Evolutionary conservation across 2,888 invertebrate species (phyloP), one percentile per base, ranked within the genome.

Genomic region (Digitonthophagus gazella): DNA sequence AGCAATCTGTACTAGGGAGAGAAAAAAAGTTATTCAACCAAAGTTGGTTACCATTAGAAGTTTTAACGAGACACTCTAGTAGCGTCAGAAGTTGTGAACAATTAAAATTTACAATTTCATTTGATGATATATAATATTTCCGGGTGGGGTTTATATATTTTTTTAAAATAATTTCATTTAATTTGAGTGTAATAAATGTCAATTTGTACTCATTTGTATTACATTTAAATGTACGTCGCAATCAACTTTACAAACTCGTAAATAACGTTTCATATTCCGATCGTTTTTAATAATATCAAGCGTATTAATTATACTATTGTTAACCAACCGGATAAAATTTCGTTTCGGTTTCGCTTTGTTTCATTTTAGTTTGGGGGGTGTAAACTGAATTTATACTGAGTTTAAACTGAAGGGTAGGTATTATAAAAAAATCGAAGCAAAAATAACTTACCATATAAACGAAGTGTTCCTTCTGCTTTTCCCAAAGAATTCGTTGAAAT

Each of bases 401-500:
- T n/a, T n/a, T n/a, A n/a, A n/a, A n/a, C n/a, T n/a, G n/a, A n/a
- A n/a, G n/a, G n/a, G n/a, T n/a, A n/a, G n/a, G n/a, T n/a, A n/a
- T n/a, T n/a, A n/a, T 44, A 44, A 44, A 61, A 16, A 61, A 61
- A 6, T 20, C n/a, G 18, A 18, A 19, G 11, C 18, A 5, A 4
- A 61, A 61, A 61, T 18, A 66, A 77, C 86, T 86, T 79, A 89
- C 89, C 87, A 78, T 92, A 92, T 65, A 93, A 85, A 76, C 92
- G 85, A 65, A 93, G 85, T 0, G 90, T 91, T 57, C 91, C 91
- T 79, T 93, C 92, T 15, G 91, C 91, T 78, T 88, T 89, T 69
- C 93, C 93, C 65, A 93, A 84, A 1, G 92, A 92, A 82, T 93
- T 93, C 67, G 91, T 91, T 68, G 92, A 91, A 68, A 92, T 89